A percentile compares a stretch with the other conserved stretches of the same genome.
Evolutionary conservation across 2,888 invertebrate genomes (phyloP).

Genomic region (Adelphocoris suturalis): DNA sequence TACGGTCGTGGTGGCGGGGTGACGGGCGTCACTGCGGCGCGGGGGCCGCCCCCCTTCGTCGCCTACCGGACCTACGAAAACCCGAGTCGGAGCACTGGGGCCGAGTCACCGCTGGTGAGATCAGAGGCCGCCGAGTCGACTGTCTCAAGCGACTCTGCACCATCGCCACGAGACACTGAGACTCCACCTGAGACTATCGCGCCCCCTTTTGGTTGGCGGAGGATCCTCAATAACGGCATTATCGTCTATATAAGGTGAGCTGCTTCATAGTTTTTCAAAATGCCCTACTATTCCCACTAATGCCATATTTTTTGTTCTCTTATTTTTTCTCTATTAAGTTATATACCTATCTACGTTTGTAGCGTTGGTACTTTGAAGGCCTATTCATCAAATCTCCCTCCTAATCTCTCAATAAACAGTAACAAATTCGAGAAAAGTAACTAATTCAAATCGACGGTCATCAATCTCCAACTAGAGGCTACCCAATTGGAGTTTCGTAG

Average conservation of each 20-base stretch:
- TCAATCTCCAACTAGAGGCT: too few species aligned
- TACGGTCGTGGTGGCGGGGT: constrained; percentile 4
- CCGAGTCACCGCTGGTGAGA: constrained; percentile 78
- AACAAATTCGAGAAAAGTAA: too few species aligned
- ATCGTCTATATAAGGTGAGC: constrained; percentile 88
- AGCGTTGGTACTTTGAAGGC: too few species aligned
- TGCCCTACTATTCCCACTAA: too few species aligned
- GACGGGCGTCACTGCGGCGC: constrained; percentile 12
- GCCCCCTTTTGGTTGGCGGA: constrained; percentile 89
- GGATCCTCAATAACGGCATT: constrained; percentile 85
- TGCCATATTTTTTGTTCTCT: too few species aligned
- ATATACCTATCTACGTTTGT: too few species aligned
- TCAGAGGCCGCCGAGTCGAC: constrained; percentile 83
- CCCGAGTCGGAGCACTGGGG: constrained; percentile 77
- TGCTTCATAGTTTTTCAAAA: neutral
- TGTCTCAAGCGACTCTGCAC: constrained; percentile 77
- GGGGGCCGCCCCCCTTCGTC: constrained; percentile 61
- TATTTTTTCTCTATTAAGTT: too few species aligned
- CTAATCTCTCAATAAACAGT: too few species aligned
- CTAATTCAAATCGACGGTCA: too few species aligned
- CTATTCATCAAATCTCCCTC: too few species aligned
- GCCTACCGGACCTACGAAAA: constrained; percentile 64
- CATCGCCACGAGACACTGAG: constrained; percentile 65
- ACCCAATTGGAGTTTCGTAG: too few species aligned
- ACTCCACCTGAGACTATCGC: constrained; percentile 78